These are phyloP conservation scores for Schizopygopsis malacanthus DNA, from an alignment of 2,797 vertebrate species.

Conservation along the genomic window DNA sequence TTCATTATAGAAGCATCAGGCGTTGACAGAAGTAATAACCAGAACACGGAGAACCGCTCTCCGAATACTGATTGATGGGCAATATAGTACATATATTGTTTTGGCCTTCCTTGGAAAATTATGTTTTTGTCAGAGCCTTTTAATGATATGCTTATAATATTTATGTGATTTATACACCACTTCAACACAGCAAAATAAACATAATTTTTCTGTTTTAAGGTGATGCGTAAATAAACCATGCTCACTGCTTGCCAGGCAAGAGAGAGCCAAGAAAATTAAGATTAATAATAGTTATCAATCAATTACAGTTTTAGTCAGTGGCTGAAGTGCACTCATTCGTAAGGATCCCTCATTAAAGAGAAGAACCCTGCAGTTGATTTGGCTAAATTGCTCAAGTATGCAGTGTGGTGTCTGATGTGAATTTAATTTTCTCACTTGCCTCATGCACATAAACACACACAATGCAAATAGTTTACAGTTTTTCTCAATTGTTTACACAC, in stretches of 20 bases:
- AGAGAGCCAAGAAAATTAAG: neutral
- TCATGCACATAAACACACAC: neutral
- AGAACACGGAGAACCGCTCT: slow-evolving; percentile 50
- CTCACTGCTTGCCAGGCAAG: neutral
- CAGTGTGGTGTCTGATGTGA: neutral
- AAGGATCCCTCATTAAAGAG: neutral
- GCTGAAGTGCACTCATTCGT: neutral
- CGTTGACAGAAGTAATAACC: slow-evolving; percentile 50
- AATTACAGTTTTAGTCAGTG: neutral
- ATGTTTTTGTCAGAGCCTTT: slow-evolving; percentile 50
- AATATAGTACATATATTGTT: slow-evolving; percentile 59
- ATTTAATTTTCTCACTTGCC: slow-evolving; percentile 3
- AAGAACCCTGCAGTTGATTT: slow-evolving; percentile 7
- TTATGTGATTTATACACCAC: slow-evolving; percentile 9
- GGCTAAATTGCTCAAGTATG: slow-evolving; percentile 5
- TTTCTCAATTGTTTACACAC: no score
- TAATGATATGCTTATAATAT: slow-evolving; percentile 22
- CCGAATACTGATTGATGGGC: slow-evolving; percentile 63
- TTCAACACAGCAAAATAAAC: neutral
- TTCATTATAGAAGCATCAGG: slow-evolving; percentile 31
- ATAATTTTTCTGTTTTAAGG: neutral
- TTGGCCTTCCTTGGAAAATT: slow-evolving; percentile 52
- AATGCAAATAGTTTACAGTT: neutral
- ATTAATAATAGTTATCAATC: neutral
- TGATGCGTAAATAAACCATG: neutral